These are phyloP conservation scores for Phataginus tricuspis DNA, from an alignment of 2,797 vertebrate species.

Conservation along the genomic window DNA sequence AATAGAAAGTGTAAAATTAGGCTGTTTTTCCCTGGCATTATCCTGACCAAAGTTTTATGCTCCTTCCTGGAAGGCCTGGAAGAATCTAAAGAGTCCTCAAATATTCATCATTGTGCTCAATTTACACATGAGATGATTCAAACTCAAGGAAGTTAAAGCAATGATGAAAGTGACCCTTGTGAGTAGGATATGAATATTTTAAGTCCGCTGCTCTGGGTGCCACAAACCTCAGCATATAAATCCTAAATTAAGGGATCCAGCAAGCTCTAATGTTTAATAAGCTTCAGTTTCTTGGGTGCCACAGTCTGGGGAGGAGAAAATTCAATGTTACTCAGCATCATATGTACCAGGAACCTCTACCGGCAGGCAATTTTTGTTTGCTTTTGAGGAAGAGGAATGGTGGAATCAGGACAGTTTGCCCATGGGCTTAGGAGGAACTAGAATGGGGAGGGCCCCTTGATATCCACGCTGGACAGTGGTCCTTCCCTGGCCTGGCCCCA, in stretches of 20 bases:
- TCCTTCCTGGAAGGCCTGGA: not conserved
- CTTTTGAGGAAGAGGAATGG: not conserved
- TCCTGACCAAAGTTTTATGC: not conserved
- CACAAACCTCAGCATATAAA: not conserved
- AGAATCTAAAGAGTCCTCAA: not conserved
- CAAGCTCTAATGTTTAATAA: not conserved
- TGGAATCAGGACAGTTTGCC: not conserved
- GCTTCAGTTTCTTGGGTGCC: not conserved
- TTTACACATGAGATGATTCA: not conserved
- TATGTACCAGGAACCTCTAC: too few species aligned
- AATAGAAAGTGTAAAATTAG: not conserved
- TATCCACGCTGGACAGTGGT: not conserved
- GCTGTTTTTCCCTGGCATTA: not conserved
- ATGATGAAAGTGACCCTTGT: not conserved
- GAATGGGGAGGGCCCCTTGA: not conserved
- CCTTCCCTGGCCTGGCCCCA: not conserved
- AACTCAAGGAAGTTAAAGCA: not conserved
- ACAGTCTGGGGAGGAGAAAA: not conserved
- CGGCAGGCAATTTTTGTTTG: not conserved
- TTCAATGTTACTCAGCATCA: not conserved
- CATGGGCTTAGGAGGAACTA: not conserved
- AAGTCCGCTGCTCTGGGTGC: not conserved
- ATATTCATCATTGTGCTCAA: not conserved
- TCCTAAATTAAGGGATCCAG: not conserved
- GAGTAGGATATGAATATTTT: not conserved